These are phyloP conservation scores for Lasioglossum baleicum DNA, from an alignment of 1,140 invertebrate species.

Conservation along the genomic window DNA sequence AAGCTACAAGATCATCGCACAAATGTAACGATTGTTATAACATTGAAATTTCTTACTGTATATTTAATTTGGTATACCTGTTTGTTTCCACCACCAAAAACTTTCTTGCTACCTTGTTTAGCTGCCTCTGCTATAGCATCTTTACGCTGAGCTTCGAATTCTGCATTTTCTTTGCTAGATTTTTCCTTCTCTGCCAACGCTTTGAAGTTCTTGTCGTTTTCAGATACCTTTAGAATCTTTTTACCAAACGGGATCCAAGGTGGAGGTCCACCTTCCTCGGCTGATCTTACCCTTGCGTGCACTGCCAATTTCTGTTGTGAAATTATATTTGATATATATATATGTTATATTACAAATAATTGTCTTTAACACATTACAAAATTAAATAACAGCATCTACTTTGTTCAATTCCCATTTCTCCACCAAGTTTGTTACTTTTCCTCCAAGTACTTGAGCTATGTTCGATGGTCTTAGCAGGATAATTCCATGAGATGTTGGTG, in stretches of 20 bases:
- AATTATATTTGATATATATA: conserved; percentile 2
- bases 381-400: conserved; percentile 71
- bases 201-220: conserved; percentile 86
- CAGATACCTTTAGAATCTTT: conserved; percentile 83
- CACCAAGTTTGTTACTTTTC: conserved; percentile 89
- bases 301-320: conserved; percentile 84
- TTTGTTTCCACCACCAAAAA: conserved; percentile 86
- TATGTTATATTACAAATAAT: neutral
- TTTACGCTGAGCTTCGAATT: conserved; percentile 91
- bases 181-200: conserved; percentile 84
- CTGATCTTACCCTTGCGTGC: conserved; percentile 82
- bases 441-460: conserved; percentile 86
- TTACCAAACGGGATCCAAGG: conserved; percentile 95
- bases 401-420: conserved; percentile 95
- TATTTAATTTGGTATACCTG: conserved; percentile 80
- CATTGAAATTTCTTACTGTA: neutral
- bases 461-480: conserved; percentile 85
- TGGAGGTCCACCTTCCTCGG: conserved; percentile 88
- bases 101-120: conserved; percentile 84
- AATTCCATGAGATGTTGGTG: conserved; percentile 83
- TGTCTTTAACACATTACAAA: conserved; percentile 8
- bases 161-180: conserved; percentile 84
- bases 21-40: conserved; percentile 36
- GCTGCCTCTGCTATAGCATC: conserved; percentile 93
- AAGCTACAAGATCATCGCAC: conserved; percentile 73